Base-by-base conservation (phyloP, 2,113 vertebrate genomes). In the Scytalopus superciliaris region DNA sequence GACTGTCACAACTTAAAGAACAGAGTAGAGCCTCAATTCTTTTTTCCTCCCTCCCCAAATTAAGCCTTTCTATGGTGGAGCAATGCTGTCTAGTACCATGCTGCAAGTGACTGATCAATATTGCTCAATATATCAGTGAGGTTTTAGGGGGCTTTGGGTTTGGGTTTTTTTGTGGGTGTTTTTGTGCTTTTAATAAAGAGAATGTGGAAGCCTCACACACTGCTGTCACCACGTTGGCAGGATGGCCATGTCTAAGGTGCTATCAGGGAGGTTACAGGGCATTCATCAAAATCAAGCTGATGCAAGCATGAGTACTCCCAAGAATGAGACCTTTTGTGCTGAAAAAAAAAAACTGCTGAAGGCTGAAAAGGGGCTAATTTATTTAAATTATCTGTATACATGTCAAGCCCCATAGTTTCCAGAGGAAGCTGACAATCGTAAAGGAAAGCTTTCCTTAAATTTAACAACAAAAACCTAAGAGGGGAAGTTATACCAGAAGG, bases 231-330 rank as follows among this genome's bases (percentile, higher is more conserved):
- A 59, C 7, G 0, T 4, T 86, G 84, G 95, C 96, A 81, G 96
- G 93, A 96, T 96, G 39, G 15, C 87, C 74, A 31, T 63, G 89
- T 89, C 91, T 95, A 73, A 96, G 97, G 94, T 94, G 90, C 94
- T 97, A 89, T 96, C 96, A 93, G 96, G 93, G 81, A 97, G 93
- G 93, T 97, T 60, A 45, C 94, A 97, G 95, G 96, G 96, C 94
- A 97, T 98, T 97, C 96, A 96, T 98, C 96, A 97, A 96, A 97
- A 97, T 97, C 96, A 97, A 97, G 97, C 98, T 98, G 97, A 98
- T 95, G 97, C 92, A 97, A 97, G 96, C 97, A 92, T 75, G 96
- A 97, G 85, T 93, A 96, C 93, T 97, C 96, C 77, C 86, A 97
- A 97, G 95, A 97, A 97, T 96, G 91, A 97, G 81, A 81, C 94